Conservation (phyloP, 2,113 vertebrate genomes). For the Erythrocercus mccallii region DNA sequence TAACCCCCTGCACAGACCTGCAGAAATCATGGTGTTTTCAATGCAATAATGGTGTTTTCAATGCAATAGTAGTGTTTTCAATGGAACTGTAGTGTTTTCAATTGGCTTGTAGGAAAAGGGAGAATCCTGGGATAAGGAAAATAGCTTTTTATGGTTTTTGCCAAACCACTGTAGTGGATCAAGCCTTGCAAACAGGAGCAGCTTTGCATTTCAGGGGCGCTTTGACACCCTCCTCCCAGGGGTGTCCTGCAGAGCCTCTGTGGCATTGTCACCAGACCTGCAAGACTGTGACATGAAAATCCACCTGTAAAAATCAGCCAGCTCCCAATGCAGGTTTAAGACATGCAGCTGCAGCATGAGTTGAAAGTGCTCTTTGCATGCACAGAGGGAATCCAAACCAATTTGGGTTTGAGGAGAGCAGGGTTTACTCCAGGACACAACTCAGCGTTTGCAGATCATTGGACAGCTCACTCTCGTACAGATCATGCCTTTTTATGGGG, state of each 20-base stretch:
- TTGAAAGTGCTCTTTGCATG: slow-evolving; percentile 18
- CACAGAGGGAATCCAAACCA: slow-evolving; percentile 39
- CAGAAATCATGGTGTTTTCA: neutral
- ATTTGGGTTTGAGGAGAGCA: slow-evolving; percentile 56
- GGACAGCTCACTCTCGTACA: slow-evolving; percentile 24
- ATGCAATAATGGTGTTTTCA: neutral
- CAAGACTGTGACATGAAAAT: neutral
- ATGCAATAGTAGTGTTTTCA: neutral
- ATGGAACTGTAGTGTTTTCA: neutral
- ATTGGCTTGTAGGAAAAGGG: neutral
- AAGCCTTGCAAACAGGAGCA: neutral
- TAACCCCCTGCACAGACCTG: neutral
- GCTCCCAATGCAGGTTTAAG: neutral
- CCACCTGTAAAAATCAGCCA: neutral
- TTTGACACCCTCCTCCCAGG: neutral
- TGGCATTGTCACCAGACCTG: neutral
- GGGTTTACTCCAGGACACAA: slow-evolving; percentile 62
- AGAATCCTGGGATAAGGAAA: neutral
- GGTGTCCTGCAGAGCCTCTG: neutral
- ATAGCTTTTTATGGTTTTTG: rapidly evolving
- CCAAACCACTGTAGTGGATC: neutral
- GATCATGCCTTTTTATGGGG: slow-evolving; percentile 77
- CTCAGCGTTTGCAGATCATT: slow-evolving; percentile 39
- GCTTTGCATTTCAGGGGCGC: neutral
- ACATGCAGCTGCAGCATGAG: neutral